Evolutionary conservation across 2,888 invertebrate genomes (phyloP), one percentile per base, ranked within the genome.

Genomic region (Nasonia oneida): DNA sequence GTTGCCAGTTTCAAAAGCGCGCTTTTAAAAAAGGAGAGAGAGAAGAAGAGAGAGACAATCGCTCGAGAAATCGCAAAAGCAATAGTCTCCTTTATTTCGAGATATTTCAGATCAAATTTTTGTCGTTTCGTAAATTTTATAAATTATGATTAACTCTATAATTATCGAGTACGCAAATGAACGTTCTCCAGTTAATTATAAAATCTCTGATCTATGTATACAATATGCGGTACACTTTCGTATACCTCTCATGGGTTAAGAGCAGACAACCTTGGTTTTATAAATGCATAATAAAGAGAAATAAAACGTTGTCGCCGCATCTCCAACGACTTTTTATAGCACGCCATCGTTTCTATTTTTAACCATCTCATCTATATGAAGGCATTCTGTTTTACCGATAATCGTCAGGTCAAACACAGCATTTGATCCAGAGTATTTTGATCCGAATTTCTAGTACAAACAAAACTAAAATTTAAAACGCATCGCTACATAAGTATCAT

Each of bases 21-120:
- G 37, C 47, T 14, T 6, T 33, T 33, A 67, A 37, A 70, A 70
- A 70, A 70, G 37, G 37, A 4, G n/a, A 57, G 5, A 15, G 57
- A n/a, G 57, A n/a, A 37, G 37, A 70, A 4, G n/a, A 57, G n/a
- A 15, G 57, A n/a, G 70, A 70, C 70, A 70, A 70, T 70, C 14
- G 15, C 33, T 70, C 70, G 5, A 33, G 29, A 70, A 15, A 18
- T 70, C 37, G 33, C 14, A 18, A 29, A 29, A 29, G 29, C 53
- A 37, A 37, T 37, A 5, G 4, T 53, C 18, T 53, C 0, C 42
- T 1, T 6, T 10, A 42, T 42, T 42, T 53, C 14, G 1, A 14
- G 53, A 1, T 53, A 53, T 15, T 14, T 6, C 57, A 6, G 15
- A n/a, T 57, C n/a, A 15, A 57, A 57, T n/a, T 57, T 57, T 47